Evolutionary conservation across 2,888 invertebrate species (phyloP).

Genomic region (Leptopilina drosophilae): DNA sequence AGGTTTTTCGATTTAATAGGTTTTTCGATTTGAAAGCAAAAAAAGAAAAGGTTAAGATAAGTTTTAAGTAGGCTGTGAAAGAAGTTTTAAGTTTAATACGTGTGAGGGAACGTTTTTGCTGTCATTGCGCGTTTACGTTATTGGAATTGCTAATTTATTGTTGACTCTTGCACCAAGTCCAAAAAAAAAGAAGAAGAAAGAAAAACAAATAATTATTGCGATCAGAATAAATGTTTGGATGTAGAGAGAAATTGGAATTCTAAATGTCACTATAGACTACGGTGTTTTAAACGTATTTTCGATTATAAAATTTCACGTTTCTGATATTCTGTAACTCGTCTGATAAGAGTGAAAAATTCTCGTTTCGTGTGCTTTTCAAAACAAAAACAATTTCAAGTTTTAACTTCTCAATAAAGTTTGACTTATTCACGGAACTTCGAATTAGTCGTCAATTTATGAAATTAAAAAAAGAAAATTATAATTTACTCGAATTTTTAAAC

Average conservation of each 20-base stretch:
- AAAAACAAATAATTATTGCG: slow-evolving; percentile 16
- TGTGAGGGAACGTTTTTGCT: slow-evolving; percentile 4
- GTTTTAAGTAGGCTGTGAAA: slow-evolving; percentile 72
- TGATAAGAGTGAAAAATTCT: slow-evolving; percentile 43
- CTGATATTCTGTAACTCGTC: slow-evolving; percentile 41
- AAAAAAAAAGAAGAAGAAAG: not conserved
- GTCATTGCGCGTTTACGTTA: slow-evolving; percentile 5
- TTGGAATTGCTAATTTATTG: slow-evolving; percentile 55
- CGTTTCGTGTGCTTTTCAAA: slow-evolving; percentile 32
- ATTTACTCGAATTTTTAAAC: no score
- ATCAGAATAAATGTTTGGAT: slow-evolving; percentile 57
- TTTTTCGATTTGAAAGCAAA: slow-evolving; percentile 33
- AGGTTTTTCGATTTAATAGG: slow-evolving; percentile 31
- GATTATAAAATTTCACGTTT: slow-evolving; percentile 1
- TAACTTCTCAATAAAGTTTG: slow-evolving; percentile 5
- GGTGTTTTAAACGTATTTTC: slow-evolving; percentile 55
- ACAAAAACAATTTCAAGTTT: slow-evolving; percentile 31
- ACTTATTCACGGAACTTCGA: no score
- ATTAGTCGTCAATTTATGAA: no score
- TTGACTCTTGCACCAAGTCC: slow-evolving; percentile 49
- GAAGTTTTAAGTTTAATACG: slow-evolving; percentile 64
- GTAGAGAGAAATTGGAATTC: slow-evolving; percentile 62
- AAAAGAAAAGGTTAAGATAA: slow-evolving; percentile 46
- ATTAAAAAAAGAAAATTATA: no score
- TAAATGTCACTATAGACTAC: slow-evolving; percentile 61